Evolutionary conservation across 2,888 invertebrate species (phyloP).

Genomic region (Pristionchus fissidentatus): DNA sequence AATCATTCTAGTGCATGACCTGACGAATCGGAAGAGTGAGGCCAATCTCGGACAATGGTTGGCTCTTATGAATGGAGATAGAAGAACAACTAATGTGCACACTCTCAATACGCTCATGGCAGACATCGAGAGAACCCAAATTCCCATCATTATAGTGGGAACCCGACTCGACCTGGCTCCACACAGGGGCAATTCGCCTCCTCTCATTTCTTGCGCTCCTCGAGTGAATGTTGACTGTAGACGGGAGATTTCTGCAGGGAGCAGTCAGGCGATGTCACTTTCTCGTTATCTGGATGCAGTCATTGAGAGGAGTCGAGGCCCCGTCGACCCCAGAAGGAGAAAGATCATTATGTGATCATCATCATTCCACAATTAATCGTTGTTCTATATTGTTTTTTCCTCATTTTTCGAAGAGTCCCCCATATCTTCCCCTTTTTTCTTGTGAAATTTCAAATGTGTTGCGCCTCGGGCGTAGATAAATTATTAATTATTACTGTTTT

Average conservation of each 20-base stretch:
- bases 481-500: too few relatives aligned
- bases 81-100: slow-evolving; percentile 2
- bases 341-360: background rate
- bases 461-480: too few relatives aligned
- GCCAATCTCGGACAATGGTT: slow-evolving; percentile 86
- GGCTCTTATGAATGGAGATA: slow-evolving; percentile 86
- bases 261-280: slow-evolving; percentile 92
- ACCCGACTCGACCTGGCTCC: slow-evolving; percentile 86
- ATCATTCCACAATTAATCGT: too few relatives aligned
- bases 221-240: slow-evolving; percentile 66
- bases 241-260: slow-evolving; percentile 82
- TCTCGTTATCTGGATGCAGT: slow-evolving; percentile 77
- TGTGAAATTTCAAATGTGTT: too few relatives aligned
- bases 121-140: slow-evolving; percentile 77
- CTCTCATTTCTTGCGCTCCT: slow-evolving; percentile 37
- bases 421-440: too few relatives aligned
- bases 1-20: slow-evolving; percentile 94
- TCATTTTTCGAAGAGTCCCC: too few relatives aligned
- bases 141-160: slow-evolving; percentile 93
- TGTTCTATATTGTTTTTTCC: too few relatives aligned
- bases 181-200: slow-evolving; percentile 56
- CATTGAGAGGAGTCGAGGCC: slow-evolving; percentile 55
- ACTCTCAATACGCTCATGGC: slow-evolving; percentile 51
- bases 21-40: slow-evolving; percentile 95
- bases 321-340: slow-evolving; percentile 15